A percentile compares a stretch with the other conserved stretches of the same genome.
Conservation (phyloP, 2,113 vertebrate genomes). For the Nanorana parkeri region DNA sequence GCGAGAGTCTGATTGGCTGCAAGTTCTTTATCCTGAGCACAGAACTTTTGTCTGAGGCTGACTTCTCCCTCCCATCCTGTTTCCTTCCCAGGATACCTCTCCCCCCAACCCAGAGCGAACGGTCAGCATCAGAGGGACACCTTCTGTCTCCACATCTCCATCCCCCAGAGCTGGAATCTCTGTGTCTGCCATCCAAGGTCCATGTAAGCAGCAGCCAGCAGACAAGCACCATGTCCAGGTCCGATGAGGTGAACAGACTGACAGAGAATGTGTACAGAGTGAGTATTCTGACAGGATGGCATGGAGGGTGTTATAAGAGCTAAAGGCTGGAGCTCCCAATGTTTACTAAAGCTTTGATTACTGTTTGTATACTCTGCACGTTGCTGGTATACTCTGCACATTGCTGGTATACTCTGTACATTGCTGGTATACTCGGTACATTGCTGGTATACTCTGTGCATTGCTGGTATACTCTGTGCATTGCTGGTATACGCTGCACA, state of each 20-base stretch:
- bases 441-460: no score
- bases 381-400: no score
- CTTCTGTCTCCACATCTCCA: slow-evolving; percentile 30
- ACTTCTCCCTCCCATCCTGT: slow-evolving; percentile 20
- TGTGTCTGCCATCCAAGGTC: slow-evolving; percentile 19
- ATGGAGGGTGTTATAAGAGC: neutral
- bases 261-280: slow-evolving; percentile 86
- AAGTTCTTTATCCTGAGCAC: slow-evolving; percentile 51
- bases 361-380: no score
- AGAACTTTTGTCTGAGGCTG: slow-evolving; percentile 48
- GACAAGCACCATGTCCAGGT: slow-evolving; percentile 77
- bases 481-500: no score
- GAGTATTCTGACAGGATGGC: slow-evolving; percentile 2
- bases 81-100: slow-evolving; percentile 29
- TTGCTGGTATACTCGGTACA: no score
- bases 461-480: no score
- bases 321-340: no score
- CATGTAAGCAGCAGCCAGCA: slow-evolving; percentile 38
- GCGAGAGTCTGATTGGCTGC: slow-evolving; percentile 26
- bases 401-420: no score
- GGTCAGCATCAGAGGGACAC: slow-evolving; percentile 45
- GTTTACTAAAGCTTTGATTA: no score
- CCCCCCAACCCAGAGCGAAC: slow-evolving; percentile 27
- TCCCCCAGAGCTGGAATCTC: slow-evolving; percentile 24
- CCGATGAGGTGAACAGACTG: slow-evolving; percentile 86